These are phyloP conservation scores for Corvus hawaiiensis DNA, from an alignment of 2,113 vertebrate genomes.

Conservation along the genomic window DNA sequence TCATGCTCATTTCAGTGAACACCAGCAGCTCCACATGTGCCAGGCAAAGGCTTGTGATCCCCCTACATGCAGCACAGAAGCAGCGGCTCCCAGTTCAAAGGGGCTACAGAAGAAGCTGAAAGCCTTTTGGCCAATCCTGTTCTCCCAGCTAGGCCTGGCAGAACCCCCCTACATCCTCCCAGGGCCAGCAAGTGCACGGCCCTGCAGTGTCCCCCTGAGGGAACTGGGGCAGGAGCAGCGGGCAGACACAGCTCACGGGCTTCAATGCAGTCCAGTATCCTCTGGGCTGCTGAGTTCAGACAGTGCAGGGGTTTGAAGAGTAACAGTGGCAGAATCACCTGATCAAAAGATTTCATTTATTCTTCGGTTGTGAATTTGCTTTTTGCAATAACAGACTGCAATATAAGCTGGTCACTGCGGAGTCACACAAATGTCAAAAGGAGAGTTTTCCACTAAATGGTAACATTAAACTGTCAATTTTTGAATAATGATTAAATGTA, in stretches of 20 bases:
- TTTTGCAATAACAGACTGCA: background rate
- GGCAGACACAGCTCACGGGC: background rate
- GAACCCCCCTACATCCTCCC: background rate
- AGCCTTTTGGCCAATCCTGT: background rate
- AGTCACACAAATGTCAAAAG: background rate
- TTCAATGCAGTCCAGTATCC: rapidly evolving
- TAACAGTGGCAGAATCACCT: background rate
- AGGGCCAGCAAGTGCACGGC: background rate
- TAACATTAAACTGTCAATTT: background rate
- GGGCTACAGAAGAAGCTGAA: background rate
- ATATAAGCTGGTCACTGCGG: background rate
- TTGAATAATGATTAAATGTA: background rate
- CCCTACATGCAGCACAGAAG: rapidly evolving
- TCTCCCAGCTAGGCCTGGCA: background rate
- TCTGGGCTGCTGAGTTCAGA: background rate
- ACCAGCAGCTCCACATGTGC: background rate
- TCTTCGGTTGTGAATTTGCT: background rate
- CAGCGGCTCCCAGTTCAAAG: rapidly evolving
- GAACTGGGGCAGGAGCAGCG: rapidly evolving
- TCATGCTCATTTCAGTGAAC: background rate
- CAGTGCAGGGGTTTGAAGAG: background rate
- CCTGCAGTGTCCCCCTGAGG: background rate
- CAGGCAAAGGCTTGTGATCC: background rate
- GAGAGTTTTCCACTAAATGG: background rate
- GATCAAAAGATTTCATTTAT: background rate